Evolutionary conservation across 2,113 vertebrate genomes (phyloP), one percentile per base, ranked within the genome.

Genomic region (Puffinus mauretanicus): DNA sequence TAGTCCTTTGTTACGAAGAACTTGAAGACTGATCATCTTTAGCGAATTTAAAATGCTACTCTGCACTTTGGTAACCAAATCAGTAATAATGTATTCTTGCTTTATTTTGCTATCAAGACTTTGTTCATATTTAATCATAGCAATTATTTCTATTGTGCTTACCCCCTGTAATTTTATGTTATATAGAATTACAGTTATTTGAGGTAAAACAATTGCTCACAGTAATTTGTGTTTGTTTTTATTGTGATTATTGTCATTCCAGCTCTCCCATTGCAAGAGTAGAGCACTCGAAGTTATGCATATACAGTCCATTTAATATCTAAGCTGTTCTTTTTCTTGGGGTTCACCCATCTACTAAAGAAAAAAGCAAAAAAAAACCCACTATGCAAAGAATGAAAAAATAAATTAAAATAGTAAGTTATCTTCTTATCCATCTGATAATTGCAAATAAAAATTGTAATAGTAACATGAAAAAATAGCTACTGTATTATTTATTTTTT

Each of bases 201-300:
- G 90, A 94, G 61, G 51, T 94, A 92, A 92, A 96, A 93, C 86
- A 94, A 96, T 86, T 88, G 49, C 85, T 94, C 47, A 67, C 30
- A 88, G 38, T 70, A 88, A 90, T 78, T 62, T 61, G 27, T 73
- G 42, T 88, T 80, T 94, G 88, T 83, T 85, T 90, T 86, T 78
- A 81, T 75, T 96, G 72, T 71, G n/a, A 71, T 78, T 87, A 73
- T 38, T 93, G 69, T 71, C 77, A 88, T 71, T 88, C 36, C 42
- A 70, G 66, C 6, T n/a, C 51, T 72, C 57, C 80, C 78, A 61
- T 0, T 30, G 54, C 42, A 96, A 84, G 24, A 89, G 38, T 10
- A 79, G 10, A 91, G 44, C 42, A 82, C 42, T 88, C 67, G 11
- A 40, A 72, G 11, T 61, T 75, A 83, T 52, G 78, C 55, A 73